A percentile compares a stretch with the other conserved stretches of the same genome.
phyloP scores from a whole-genome alignment of 2,797 vertebrate genomes.

The Myotis daubentonii region DNA sequence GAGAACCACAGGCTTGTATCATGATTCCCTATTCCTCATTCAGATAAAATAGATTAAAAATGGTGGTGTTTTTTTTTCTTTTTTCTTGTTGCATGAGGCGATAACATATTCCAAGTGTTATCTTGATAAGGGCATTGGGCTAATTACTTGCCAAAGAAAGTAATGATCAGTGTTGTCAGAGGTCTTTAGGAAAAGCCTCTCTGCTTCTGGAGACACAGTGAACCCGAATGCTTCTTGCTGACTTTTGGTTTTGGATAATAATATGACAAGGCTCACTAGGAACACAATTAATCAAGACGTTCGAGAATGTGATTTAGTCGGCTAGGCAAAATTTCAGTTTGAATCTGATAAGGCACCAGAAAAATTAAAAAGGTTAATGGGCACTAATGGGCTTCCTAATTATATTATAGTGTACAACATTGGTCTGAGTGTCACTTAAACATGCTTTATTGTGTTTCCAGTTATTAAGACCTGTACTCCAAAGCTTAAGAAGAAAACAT shows the following conservation, averaged over 20 bases:
- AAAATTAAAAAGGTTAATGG: slow-evolving; percentile 77
- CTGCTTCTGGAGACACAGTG: slow-evolving; percentile 21
- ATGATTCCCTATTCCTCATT: not conserved
- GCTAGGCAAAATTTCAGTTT: slow-evolving; percentile 80
- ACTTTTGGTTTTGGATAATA: slow-evolving; percentile 62
- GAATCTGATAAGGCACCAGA: slow-evolving; percentile 74
- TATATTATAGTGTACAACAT: slow-evolving; percentile 65
- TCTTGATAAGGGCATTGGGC: not conserved
- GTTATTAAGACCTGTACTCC: slow-evolving; percentile 56
- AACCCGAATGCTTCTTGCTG: slow-evolving; percentile 49
- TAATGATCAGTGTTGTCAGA: slow-evolving; percentile 32
- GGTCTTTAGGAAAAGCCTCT: slow-evolving; percentile 51
- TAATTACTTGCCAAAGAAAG: slow-evolving; percentile 56
- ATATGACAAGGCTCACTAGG: slow-evolving; percentile 71
- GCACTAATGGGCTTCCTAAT: slow-evolving; percentile 76
- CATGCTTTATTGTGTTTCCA: slow-evolving; percentile 65
- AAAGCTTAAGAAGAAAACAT: not conserved
- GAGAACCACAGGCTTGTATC: not conserved
- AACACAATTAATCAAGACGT: slow-evolving; percentile 83
- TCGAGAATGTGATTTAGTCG: slow-evolving; percentile 81
- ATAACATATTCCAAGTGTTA: slow-evolving; percentile 53
- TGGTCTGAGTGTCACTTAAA: slow-evolving; percentile 63
- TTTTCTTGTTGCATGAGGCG: not conserved
- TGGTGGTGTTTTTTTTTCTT: not conserved
- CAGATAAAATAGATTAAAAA: not conserved